These are phyloP conservation scores for Charadrius vociferus DNA, from an alignment of 2,113 vertebrate genomes.

Conservation along the genomic window DNA sequence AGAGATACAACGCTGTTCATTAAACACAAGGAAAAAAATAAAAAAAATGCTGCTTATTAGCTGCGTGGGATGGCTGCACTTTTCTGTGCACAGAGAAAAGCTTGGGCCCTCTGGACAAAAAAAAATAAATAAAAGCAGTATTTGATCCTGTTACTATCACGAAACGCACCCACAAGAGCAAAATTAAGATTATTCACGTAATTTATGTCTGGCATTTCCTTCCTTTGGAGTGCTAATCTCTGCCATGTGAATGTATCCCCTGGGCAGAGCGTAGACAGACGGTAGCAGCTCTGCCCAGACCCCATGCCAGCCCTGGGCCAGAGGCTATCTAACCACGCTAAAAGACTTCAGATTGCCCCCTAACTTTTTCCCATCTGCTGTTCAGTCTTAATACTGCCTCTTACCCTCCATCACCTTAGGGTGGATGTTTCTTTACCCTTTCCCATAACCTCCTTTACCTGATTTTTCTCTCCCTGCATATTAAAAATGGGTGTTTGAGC, in stretches of 20 bases:
- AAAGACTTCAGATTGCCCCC: not conserved
- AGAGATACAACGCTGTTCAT: accelerated
- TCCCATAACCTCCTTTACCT: not conserved
- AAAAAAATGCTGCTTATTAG: not conserved
- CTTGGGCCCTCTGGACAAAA: not conserved
- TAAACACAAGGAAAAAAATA: not conserved
- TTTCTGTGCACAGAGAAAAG: accelerated
- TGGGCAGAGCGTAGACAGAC: accelerated
- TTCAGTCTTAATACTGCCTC: not conserved
- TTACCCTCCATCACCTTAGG: not conserved
- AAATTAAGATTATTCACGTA: accelerated
- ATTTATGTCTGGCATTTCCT: accelerated
- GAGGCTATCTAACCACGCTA: accelerated
- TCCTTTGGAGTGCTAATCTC: not conserved
- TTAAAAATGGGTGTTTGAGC: not conserved
- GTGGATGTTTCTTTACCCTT: not conserved
- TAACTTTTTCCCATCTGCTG: not conserved
- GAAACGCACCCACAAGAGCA: not conserved
- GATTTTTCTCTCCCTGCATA: not conserved
- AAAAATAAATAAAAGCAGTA: accelerated
- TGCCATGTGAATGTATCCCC: accelerated
- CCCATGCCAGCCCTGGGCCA: accelerated
- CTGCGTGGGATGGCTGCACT: not conserved
- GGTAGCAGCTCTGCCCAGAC: not conserved
- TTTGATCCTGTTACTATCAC: not conserved